Conservation (phyloP, 1,140 invertebrate genomes). For the Lordiphosa collinella region DNA sequence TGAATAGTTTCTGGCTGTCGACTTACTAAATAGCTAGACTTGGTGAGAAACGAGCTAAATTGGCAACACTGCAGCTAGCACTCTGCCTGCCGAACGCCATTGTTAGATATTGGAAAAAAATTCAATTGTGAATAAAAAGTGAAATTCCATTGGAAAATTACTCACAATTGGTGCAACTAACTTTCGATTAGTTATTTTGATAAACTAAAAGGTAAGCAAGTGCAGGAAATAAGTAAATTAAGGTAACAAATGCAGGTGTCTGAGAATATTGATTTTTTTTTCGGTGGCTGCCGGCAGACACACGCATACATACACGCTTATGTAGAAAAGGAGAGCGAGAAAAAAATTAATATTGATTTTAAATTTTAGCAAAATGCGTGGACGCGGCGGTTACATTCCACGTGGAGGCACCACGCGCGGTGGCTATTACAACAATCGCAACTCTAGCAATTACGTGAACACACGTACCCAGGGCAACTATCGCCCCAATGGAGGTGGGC, state of each 20-base stretch:
- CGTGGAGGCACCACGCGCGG: slow-evolving; percentile 61
- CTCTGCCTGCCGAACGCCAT: too few relatives aligned
- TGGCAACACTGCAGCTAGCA: too few relatives aligned
- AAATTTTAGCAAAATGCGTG: slow-evolving; percentile 53
- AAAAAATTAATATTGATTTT: neutral
- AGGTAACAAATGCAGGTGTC: neutral
- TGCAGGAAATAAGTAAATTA: neutral
- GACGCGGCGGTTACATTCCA: slow-evolving; percentile 66
- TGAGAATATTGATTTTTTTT: slow-evolving; percentile 29
- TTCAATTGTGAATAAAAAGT: neutral
- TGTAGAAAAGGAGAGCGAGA: too few relatives aligned
- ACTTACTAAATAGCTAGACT: too few relatives aligned
- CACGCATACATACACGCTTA: neutral
- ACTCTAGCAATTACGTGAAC: slow-evolving; percentile 68
- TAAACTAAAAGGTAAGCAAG: slow-evolving; percentile 14
- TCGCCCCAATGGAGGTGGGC: slow-evolving; percentile 46
- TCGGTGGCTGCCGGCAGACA: slow-evolving; percentile 12
- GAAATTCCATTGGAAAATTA: neutral
- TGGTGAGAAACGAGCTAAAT: too few relatives aligned
- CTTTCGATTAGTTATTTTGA: neutral
- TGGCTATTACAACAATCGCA: slow-evolving; percentile 67
- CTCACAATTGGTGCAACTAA: neutral
- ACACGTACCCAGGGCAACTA: slow-evolving; percentile 66
- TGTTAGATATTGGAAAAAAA: neutral
- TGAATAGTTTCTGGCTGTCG: too few relatives aligned